These are phyloP conservation scores for Anoplolepis gracilipes DNA, from an alignment of 1,140 invertebrate genomes.

Conservation along the genomic window DNA sequence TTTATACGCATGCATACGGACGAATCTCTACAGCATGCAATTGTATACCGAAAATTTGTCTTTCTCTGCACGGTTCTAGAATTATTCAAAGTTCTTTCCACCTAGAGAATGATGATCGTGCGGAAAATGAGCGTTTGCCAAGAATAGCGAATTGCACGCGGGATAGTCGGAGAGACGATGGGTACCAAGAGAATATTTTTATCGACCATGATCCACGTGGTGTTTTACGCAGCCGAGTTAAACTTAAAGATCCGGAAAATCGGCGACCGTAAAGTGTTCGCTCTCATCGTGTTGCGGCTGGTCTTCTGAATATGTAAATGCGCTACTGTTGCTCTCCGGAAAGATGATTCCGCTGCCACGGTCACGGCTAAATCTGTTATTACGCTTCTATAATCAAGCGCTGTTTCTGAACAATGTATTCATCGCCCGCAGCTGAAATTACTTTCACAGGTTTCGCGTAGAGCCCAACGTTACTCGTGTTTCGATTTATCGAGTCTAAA, in stretches of 20 bases:
- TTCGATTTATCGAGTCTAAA: slow-evolving; percentile 1
- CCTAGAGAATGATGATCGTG: not conserved
- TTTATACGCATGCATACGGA: not conserved
- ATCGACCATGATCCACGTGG: slow-evolving; percentile 53
- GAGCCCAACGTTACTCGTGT: not conserved
- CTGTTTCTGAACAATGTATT: slow-evolving; percentile 22
- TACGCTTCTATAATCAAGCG: slow-evolving; percentile 43
- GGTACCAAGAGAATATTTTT: slow-evolving; percentile 50
- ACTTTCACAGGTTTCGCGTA: slow-evolving; percentile 8
- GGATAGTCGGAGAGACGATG: not conserved
- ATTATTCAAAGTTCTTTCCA: slow-evolving; percentile 71
- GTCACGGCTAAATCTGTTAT: slow-evolving; percentile 20
- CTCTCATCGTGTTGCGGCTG: not conserved
- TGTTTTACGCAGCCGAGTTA: slow-evolving; percentile 32
- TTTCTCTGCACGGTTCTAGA: slow-evolving; percentile 29
- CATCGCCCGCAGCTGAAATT: slow-evolving; percentile 13
- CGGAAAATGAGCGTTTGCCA: slow-evolving; percentile 12
- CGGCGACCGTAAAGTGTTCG: not conserved
- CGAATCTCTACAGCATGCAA: not conserved
- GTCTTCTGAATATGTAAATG: slow-evolving; percentile 57
- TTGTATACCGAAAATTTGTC: not conserved
- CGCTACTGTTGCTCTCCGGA: not conserved
- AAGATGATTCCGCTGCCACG: slow-evolving; percentile 14
- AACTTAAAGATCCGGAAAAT: slow-evolving; percentile 50
- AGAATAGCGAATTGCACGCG: not conserved